phyloP scores from a whole-genome alignment of 1,140 invertebrate genomes.

The Eupristina koningsbergeri region DNA sequence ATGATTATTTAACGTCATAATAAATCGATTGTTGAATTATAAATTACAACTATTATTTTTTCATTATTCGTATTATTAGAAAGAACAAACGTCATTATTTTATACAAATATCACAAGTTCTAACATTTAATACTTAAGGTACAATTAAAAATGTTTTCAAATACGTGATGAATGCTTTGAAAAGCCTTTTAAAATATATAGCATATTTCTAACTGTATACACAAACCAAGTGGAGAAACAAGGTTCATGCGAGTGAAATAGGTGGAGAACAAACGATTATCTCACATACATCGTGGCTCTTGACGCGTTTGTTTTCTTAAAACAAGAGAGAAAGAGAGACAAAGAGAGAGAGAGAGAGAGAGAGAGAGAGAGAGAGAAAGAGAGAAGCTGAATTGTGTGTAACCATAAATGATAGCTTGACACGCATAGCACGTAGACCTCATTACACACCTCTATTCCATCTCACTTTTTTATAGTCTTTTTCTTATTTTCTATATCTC shows the following conservation, averaged over 20 bases:
- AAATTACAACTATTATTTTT: no score
- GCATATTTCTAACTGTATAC: neutral
- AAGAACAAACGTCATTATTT: no score
- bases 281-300: neutral
- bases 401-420: neutral
- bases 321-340: neutral
- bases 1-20: no score
- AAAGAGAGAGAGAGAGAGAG: neutral
- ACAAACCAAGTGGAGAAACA: neutral
- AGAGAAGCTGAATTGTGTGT: neutral
- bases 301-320: neutral
- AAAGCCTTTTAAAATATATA: neutral
- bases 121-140: no score
- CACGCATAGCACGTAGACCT: neutral
- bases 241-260: neutral
- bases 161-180: neutral
- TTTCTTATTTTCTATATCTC: neutral
- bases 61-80: no score
- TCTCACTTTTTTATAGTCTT: neutral
- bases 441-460: neutral
- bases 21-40: no score
- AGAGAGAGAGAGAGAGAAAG: neutral
- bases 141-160: no score
- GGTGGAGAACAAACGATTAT: neutral
- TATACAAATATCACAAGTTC: neutral